A percentile compares a stretch with the other conserved stretches of the same genome.
Evolutionary conservation across 2,888 invertebrate genomes (phyloP).

Genomic region (Catocala sponsa): DNA sequence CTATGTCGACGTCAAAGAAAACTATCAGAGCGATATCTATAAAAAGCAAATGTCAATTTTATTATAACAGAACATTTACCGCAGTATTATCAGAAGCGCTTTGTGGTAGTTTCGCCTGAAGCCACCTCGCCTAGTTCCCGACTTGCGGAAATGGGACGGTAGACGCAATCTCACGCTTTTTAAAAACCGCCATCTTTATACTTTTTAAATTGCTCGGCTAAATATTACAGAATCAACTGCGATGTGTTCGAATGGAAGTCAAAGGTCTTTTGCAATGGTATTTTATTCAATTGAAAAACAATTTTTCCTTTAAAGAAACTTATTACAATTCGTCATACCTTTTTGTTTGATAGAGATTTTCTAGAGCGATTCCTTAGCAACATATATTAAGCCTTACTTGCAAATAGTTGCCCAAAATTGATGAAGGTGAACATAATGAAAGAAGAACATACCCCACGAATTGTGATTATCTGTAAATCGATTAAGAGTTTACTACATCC

Average conservation of each 20-base stretch:
- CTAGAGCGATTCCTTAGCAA: too few relatives aligned
- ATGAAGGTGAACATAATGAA: neutral
- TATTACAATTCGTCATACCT: too few relatives aligned
- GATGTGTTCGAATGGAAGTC: slow-evolving; percentile 14
- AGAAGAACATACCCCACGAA: neutral
- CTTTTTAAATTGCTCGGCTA: slow-evolving; percentile 47
- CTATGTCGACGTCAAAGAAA: neutral
- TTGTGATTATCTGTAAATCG: neutral
- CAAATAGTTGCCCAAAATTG: neutral
- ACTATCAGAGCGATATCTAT: neutral
- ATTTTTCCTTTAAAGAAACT: too few relatives aligned
- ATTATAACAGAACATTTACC: slow-evolving; percentile 19
- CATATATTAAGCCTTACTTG: too few relatives aligned
- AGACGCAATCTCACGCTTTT: slow-evolving; percentile 58
- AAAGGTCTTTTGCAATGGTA: slow-evolving; percentile 17
- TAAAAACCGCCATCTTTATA: slow-evolving; percentile 48
- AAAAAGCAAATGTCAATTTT: slow-evolving; percentile 23
- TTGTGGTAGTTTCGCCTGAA: slow-evolving; percentile 51
- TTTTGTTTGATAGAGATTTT: too few relatives aligned
- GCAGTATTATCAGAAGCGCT: slow-evolving; percentile 47
- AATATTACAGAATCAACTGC: slow-evolving; percentile 20
- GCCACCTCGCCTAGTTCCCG: slow-evolving; percentile 46
- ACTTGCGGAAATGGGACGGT: slow-evolving; percentile 55
- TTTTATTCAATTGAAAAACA: too few relatives aligned
- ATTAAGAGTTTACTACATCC: slow-evolving; percentile 4